A percentile compares a stretch with the other conserved stretches of the same genome.
Evolutionary conservation across 2,888 invertebrate genomes (phyloP).

Genomic region (Xestia xanthographa): DNA sequence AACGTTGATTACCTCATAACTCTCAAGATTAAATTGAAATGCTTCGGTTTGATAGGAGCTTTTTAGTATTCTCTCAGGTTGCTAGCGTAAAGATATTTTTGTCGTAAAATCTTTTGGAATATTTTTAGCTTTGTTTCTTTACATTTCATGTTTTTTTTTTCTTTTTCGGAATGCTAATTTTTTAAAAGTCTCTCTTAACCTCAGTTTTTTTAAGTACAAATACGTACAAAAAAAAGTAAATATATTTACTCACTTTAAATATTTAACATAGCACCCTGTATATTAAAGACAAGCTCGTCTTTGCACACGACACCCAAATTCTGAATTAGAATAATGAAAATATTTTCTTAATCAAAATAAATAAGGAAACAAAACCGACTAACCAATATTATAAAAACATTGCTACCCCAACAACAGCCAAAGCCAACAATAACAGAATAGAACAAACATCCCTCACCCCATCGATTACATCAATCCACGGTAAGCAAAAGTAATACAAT

Average conservation of each 20-base stretch:
- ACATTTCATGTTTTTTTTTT: not conserved
- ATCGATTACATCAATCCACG: constrained; percentile 45
- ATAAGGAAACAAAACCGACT: not conserved
- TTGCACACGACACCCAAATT: not conserved
- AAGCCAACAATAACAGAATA: constrained; percentile 29
- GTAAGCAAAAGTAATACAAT: constrained; percentile 65
- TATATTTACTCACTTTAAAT: too few species aligned
- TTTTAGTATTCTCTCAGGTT: constrained; percentile 26
- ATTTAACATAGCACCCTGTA: not conserved
- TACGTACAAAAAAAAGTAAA: too few species aligned
- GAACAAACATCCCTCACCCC: constrained; percentile 23
- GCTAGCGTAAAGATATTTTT: not conserved
- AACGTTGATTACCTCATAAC: constrained; percentile 48
- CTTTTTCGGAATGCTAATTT: not conserved
- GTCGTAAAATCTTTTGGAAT: not conserved
- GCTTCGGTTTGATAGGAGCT: not conserved
- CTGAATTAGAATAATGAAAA: not conserved
- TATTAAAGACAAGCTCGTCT: not conserved
- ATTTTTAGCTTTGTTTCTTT: not conserved
- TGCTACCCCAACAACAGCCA: constrained; percentile 3
- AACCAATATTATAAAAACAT: not conserved
- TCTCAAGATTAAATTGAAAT: constrained; percentile 31
- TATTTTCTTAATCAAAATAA: not conserved
- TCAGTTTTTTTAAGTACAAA: not conserved
- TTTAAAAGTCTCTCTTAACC: not conserved